phyloP scores from a whole-genome alignment of 1,140 invertebrate species.

The Delia radicum region DNA sequence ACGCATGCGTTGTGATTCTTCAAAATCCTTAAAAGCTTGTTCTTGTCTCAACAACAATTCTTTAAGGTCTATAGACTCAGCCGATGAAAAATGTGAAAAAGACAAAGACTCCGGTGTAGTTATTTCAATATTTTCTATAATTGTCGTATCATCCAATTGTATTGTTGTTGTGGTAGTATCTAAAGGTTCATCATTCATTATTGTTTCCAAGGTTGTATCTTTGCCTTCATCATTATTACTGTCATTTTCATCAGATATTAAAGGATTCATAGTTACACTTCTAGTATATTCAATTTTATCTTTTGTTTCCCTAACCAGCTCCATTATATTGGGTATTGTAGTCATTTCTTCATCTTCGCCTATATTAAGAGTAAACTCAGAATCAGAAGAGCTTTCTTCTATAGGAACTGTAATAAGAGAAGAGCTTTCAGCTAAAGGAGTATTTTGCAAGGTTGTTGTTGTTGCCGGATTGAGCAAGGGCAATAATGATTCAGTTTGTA shows the following conservation, averaged over 20 bases:
- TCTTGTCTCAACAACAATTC: neutral
- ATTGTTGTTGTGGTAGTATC: conserved; percentile 22
- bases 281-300: neutral
- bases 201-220: conserved; percentile 14
- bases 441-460: neutral
- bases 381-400: neutral
- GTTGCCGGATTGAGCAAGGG: conserved; percentile 25
- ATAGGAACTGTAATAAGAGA: neutral
- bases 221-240: neutral
- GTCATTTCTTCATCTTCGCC: conserved; percentile 22
- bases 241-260: neutral
- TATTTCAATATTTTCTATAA: no score
- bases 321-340: neutral
- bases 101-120: neutral
- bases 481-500: conserved; percentile 48
- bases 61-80: neutral
- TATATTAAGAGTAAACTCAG: neutral
- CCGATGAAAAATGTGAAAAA: neutral
- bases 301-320: neutral
- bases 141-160: conserved; percentile 29
- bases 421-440: neutral
- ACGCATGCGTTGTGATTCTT: conserved; percentile 11
- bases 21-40: conserved; percentile 15
- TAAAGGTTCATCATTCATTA: conserved; percentile 3
- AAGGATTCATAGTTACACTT: neutral